Evolutionary conservation across 1,140 invertebrate genomes (phyloP), one percentile per base, ranked within the genome.

Genomic region (Lysiphlebus fabarum): DNA sequence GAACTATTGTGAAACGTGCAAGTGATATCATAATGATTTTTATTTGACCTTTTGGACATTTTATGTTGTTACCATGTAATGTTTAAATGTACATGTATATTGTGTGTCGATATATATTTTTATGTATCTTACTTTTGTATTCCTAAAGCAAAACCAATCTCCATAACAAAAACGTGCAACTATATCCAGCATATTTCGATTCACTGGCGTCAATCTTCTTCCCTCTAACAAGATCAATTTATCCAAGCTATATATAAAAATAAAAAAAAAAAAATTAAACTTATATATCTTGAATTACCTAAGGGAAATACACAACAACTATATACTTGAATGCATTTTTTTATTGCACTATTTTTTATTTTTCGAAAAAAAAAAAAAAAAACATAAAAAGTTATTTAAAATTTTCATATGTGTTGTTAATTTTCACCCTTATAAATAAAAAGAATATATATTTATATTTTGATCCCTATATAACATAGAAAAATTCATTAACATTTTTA

Each of bases 401-500:
- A n/a, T n/a, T n/a, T n/a, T n/a, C n/a, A 55, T 38, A 59, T 59
- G 36, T 53, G 40, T 51, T 45, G 8, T 44, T 12, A 10, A 59
- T 59, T 47, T 14, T 12, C 36, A 51, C 55, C 48, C 53, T 57
- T 51, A 9, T 42, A 60, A 26, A 59, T 26, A 36, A 44, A 33
- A 10, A n/a, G 43, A 11, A 38, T 60, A 49, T 54, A 58, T 43
- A 45, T 55, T 58, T 14, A 26, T 26, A 49, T 34, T 12, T 33
- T 36, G 14, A 40, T n/a, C 56, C 37, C 50, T 12, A 12, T 37
- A 40, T 65, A 48, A 68, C 61, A 62, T 63, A 42, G 69, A 37
- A 70, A 72, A 75, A 76, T 76, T 77, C 75, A 77, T 77, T 77
- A 77, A 69, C 69, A 75, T 75, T 77, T 75, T 74, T 76, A 69